Conservation (phyloP, 2,888 invertebrate genomes). For the Halictus ligatus region DNA sequence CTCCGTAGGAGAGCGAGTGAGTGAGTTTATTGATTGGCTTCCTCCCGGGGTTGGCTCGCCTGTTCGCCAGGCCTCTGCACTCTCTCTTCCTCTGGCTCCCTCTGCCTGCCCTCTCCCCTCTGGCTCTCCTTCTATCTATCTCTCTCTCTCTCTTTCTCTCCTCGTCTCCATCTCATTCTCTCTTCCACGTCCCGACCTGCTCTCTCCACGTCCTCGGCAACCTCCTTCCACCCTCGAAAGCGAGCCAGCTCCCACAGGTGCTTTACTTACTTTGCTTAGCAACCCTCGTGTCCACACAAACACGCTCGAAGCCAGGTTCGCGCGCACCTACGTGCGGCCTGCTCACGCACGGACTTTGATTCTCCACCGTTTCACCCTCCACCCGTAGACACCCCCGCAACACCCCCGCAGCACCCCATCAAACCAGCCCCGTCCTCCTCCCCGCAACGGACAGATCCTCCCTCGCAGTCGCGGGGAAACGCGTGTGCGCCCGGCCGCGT, state of each 20-base stretch:
- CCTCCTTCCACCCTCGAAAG: constrained; percentile 65
- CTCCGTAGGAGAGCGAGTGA: constrained; percentile 75
- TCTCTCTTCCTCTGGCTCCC: constrained; percentile 51
- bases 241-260: constrained; percentile 81
- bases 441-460: constrained; percentile 2
- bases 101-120: constrained; percentile 41
- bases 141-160: constrained; percentile 25
- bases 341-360: constrained; percentile 41
- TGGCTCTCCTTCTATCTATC: constrained; percentile 37
- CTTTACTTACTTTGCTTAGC: constrained; percentile 79
- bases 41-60: constrained; percentile 79
- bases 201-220: constrained; percentile 57
- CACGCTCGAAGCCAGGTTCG: constrained; percentile 46
- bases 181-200: constrained; percentile 48
- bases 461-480: constrained; percentile 8
- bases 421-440: not conserved
- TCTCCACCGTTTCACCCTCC: constrained; percentile 44
- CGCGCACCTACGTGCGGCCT: constrained; percentile 20
- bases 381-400: constrained; percentile 18
- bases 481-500: constrained; percentile 25
- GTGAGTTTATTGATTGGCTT: constrained; percentile 84
- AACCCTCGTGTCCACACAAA: constrained; percentile 77
- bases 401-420: not conserved
- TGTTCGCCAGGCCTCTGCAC: constrained; percentile 70
- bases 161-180: constrained; percentile 35